A percentile compares a stretch with the other conserved stretches of the same genome.
Evolutionary conservation across 2,888 invertebrate species (phyloP).

Genomic region (Ochropleura leucogaster): DNA sequence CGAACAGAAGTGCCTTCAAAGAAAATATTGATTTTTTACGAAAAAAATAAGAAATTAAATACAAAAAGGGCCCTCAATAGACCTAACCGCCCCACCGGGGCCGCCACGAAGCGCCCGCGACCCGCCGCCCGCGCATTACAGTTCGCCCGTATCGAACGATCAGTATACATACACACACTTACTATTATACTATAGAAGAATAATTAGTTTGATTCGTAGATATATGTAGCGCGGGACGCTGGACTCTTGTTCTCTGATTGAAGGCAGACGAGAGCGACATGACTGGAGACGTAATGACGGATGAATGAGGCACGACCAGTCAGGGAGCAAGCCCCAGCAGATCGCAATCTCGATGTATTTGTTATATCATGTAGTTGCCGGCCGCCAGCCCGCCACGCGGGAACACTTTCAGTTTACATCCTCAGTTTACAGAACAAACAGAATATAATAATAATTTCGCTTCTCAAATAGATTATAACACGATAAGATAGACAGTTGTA

Average conservation of each 20-base stretch:
- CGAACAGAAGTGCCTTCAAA: slow-evolving; percentile 98
- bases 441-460: slow-evolving; percentile 79
- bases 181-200: slow-evolving; percentile 90
- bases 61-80: slow-evolving; percentile 97
- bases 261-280: slow-evolving; percentile 17
- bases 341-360: slow-evolving; percentile 88
- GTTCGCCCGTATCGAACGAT: slow-evolving; percentile 83
- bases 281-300: slow-evolving; percentile 7
- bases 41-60: slow-evolving; percentile 93
- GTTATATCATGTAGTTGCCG: slow-evolving; percentile 89
- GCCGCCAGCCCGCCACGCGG: slow-evolving; percentile 84
- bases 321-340: slow-evolving; percentile 70
- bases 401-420: slow-evolving; percentile 84
- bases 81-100: slow-evolving; percentile 93
- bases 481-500: slow-evolving; percentile 88
- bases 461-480: slow-evolving; percentile 84
- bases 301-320: slow-evolving; percentile 26
- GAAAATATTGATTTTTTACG: slow-evolving; percentile 93
- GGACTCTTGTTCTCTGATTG: slow-evolving; percentile 70
- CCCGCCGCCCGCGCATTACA: slow-evolving; percentile 74
- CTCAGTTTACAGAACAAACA: slow-evolving; percentile 83
- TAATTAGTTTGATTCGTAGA: slow-evolving; percentile 91
- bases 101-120: slow-evolving; percentile 83
- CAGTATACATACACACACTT: slow-evolving; percentile 88
- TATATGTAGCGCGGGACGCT: slow-evolving; percentile 85